Evolutionary conservation across 2,113 vertebrate genomes (phyloP).

Genomic region (Panurus biarmicus): DNA sequence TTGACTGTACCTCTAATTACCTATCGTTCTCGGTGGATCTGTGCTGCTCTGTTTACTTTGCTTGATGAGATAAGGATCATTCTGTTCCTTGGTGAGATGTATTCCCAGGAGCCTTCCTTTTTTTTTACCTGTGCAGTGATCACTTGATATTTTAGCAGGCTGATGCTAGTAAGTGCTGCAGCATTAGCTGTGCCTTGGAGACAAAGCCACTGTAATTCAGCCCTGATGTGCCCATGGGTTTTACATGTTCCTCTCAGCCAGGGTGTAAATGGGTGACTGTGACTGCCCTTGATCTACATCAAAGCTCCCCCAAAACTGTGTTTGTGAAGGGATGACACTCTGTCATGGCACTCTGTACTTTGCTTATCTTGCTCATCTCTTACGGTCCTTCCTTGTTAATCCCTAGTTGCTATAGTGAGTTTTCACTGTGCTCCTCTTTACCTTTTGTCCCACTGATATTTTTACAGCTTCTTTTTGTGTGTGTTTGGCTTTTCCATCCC

Average conservation of each 20-base stretch:
- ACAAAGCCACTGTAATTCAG: background rate
- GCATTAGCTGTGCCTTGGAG: background rate
- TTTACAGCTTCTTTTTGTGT: background rate
- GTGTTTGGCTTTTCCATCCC: background rate
- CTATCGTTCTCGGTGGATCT: background rate
- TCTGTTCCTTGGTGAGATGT: background rate
- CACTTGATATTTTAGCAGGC: slow-evolving; percentile 2
- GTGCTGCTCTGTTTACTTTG: background rate
- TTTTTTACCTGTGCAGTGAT: background rate
- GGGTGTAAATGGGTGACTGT: background rate
- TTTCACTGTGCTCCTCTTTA: background rate
- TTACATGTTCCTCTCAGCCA: background rate
- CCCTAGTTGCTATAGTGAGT: background rate
- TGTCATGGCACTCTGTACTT: background rate
- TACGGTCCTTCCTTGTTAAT: background rate
- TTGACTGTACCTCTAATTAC: slow-evolving; percentile 6
- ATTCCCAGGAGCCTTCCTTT: background rate
- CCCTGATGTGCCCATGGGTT: background rate
- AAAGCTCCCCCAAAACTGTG: background rate
- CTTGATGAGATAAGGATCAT: slow-evolving; percentile 5
- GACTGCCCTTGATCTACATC: background rate
- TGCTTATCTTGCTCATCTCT: background rate
- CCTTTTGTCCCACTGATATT: background rate
- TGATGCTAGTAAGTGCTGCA: background rate
- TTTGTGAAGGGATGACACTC: background rate